phyloP scores from a whole-genome alignment of 2,888 invertebrate species.

The Aleiodes leptofemur region DNA sequence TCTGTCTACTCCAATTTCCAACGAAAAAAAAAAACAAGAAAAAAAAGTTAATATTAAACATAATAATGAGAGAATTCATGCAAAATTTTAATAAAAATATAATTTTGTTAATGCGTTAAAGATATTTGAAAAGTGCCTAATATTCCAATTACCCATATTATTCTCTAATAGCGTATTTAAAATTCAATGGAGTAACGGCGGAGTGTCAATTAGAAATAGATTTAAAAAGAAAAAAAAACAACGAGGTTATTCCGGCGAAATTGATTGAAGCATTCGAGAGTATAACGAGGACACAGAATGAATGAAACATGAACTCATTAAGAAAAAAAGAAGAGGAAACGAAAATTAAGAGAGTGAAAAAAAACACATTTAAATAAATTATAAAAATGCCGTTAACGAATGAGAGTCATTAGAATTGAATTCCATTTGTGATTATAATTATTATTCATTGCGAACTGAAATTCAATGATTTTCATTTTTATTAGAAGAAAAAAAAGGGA shows the following conservation, averaged over 20 bases:
- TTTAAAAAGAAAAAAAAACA: neutral
- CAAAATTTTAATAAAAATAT: slow-evolving; percentile 1
- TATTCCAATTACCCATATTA: slow-evolving; percentile 57
- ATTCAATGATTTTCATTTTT: neutral
- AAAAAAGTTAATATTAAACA: neutral
- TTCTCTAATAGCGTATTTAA: slow-evolving; percentile 53
- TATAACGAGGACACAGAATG: slow-evolving; percentile 22
- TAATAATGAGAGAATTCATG: slow-evolving; percentile 26
- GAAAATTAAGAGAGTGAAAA: slow-evolving; percentile 42
- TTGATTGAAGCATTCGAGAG: slow-evolving; percentile 7
- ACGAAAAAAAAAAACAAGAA: slow-evolving; percentile 7
- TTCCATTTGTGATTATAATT: slow-evolving; percentile 56
- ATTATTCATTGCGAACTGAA: slow-evolving; percentile 58
- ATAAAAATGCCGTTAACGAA: slow-evolving; percentile 15
- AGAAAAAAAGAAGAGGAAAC: slow-evolving; percentile 30
- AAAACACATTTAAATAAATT: slow-evolving; percentile 19
- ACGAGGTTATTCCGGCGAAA: neutral
- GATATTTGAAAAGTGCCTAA: slow-evolving; percentile 66
- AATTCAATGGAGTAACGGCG: slow-evolving; percentile 48
- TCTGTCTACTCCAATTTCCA: slow-evolving; percentile 24
- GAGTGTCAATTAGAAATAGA: slow-evolving; percentile 52
- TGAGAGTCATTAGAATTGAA: slow-evolving; percentile 43
- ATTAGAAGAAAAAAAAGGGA: neutral
- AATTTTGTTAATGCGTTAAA: slow-evolving; percentile 43
- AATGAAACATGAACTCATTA: neutral